These are phyloP conservation scores for Charina bottae DNA, from an alignment of 2,113 vertebrate genomes.

Conservation along the genomic window DNA sequence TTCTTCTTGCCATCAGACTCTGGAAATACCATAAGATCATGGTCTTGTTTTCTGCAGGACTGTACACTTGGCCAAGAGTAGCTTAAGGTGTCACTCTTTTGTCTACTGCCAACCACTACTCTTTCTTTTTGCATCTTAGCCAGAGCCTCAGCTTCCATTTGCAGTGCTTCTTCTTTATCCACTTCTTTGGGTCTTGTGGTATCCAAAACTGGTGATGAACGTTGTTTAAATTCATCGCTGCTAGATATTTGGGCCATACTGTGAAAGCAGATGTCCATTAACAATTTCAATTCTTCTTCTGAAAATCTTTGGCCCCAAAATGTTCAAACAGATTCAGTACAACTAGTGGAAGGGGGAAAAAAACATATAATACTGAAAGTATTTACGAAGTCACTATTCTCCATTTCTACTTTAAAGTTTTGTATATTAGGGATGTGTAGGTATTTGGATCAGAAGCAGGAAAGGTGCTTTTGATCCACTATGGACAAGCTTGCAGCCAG, in stretches of 20 bases:
- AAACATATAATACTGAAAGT: slow-evolving; percentile 1
- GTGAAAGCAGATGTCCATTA: slow-evolving; percentile 78
- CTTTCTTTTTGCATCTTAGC: slow-evolving; percentile 89
- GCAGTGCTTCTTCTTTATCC: slow-evolving; percentile 96
- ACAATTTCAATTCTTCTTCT: slow-evolving; percentile 57
- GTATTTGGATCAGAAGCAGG: not conserved
- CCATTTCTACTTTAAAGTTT: slow-evolving; percentile 27
- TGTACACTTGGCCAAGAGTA: slow-evolving; percentile 69
- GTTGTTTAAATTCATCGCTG: slow-evolving; percentile 86
- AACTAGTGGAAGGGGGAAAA: slow-evolving; percentile 64
- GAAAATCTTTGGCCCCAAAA: slow-evolving; percentile 34
- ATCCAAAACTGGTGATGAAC: slow-evolving; percentile 73
- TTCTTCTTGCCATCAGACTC: slow-evolving; percentile 84
- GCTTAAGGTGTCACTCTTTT: slow-evolving; percentile 66
- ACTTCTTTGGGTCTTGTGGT: slow-evolving; percentile 79
- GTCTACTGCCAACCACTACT: slow-evolving; percentile 64
- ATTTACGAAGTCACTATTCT: not conserved
- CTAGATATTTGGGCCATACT: slow-evolving; percentile 93
- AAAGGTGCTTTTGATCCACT: not conserved
- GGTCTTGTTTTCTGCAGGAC: slow-evolving; percentile 77
- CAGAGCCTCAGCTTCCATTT: slow-evolving; percentile 96
- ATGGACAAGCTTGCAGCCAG: not conserved
- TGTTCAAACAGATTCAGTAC: slow-evolving; percentile 41
- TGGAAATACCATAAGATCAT: slow-evolving; percentile 96
- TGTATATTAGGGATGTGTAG: not conserved